phyloP scores from a whole-genome alignment of 1,140 invertebrate species.

The Drosophila pachea region DNA sequence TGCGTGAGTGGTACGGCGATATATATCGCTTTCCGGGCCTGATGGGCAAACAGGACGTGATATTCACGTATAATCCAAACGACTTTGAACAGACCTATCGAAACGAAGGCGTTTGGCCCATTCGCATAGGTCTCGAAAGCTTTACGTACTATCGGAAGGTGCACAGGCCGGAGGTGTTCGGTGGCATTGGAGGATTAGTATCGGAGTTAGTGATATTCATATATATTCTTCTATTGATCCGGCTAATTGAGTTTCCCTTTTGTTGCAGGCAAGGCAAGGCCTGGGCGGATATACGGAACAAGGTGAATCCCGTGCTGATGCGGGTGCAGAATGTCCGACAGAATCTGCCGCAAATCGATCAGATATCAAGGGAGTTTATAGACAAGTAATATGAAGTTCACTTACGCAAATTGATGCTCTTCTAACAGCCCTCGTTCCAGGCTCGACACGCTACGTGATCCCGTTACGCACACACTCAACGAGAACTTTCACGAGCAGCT shows the following conservation, averaged over 20 bases:
- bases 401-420: no score
- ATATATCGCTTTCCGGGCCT: constrained; percentile 61
- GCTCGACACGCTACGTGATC: constrained; percentile 80
- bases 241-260: neutral
- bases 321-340: constrained; percentile 65
- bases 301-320: constrained; percentile 69
- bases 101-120: constrained; percentile 75
- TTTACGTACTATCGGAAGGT: constrained; percentile 67
- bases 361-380: constrained; percentile 61
- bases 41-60: constrained; percentile 62
- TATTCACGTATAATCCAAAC: constrained; percentile 63
- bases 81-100: constrained; percentile 69
- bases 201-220: constrained; percentile 45
- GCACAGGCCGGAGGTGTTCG: constrained; percentile 62
- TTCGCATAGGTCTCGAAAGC: constrained; percentile 60
- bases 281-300: constrained; percentile 66
- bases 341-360: constrained; percentile 58
- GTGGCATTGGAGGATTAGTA: constrained; percentile 59
- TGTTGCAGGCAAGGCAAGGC: constrained; percentile 54
- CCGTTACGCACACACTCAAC: constrained; percentile 80
- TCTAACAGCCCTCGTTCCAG: constrained; percentile 54
- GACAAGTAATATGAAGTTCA: constrained; percentile 36
- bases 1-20: constrained; percentile 63
- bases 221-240: neutral
- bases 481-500: constrained; percentile 82